A percentile compares a stretch with the other conserved stretches of the same genome.
phyloP scores from a whole-genome alignment of 1,140 invertebrate genomes.

The Trissolcus basalis region DNA sequence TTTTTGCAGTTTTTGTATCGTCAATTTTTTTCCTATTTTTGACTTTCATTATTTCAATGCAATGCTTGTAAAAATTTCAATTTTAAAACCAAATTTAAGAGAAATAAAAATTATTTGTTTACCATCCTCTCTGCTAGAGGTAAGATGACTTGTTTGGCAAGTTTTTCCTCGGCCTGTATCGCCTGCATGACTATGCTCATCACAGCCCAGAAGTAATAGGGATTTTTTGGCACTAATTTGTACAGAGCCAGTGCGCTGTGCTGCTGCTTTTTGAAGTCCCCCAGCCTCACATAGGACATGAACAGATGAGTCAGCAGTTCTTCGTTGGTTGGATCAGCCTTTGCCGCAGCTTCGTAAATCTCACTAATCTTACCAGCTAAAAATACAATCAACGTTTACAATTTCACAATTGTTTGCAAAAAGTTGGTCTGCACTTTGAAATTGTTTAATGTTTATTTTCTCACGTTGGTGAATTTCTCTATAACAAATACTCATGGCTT shows the following conservation, averaged over 20 bases:
- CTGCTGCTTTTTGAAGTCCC: constrained; percentile 94
- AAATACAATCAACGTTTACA: constrained; percentile 52
- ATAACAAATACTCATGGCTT: constrained; percentile 97
- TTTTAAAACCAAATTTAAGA: not conserved
- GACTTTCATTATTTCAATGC: not conserved
- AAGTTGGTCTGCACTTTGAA: no score
- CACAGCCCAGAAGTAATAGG: constrained; percentile 98
- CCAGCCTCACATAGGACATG: constrained; percentile 94
- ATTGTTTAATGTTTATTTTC: constrained; percentile 57
- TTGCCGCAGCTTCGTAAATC: constrained; percentile 91
- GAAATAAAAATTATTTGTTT: constrained; percentile 9
- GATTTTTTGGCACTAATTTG: constrained; percentile 94
- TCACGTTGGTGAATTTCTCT: constrained; percentile 92
- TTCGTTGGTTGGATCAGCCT: constrained; percentile 90
- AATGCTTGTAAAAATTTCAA: not conserved
- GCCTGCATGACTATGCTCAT: constrained; percentile 97
- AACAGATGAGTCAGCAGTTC: constrained; percentile 95
- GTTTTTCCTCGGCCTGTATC: constrained; percentile 68
- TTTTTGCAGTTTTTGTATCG: no score
- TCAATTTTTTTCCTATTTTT: no score
- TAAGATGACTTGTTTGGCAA: constrained; percentile 76
- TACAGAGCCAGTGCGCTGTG: constrained; percentile 91
- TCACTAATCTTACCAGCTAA: constrained; percentile 91
- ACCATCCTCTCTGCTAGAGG: constrained; percentile 91
- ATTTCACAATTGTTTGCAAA: no score